Conservation (phyloP, 2,797 vertebrate genomes). For the Fratercula arctica region DNA sequence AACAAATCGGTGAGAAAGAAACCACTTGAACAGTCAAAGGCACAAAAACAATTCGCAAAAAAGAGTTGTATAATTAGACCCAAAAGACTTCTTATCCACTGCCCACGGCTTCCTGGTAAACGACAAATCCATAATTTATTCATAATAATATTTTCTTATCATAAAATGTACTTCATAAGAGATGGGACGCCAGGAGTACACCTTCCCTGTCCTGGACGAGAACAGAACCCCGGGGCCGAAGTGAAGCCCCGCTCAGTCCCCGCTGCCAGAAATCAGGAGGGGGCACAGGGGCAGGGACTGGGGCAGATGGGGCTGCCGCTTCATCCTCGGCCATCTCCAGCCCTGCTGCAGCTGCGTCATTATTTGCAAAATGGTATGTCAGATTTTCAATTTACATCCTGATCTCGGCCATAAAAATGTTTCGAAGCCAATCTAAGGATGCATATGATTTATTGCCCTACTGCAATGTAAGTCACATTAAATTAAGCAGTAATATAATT, state of each 20-base stretch:
- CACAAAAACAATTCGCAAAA: background rate
- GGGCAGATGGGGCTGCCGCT: background rate
- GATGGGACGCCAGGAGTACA: background rate
- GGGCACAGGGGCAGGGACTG: background rate
- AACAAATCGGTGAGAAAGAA: background rate
- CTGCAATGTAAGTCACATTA: constrained; percentile 34
- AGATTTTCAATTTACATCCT: constrained; percentile 58
- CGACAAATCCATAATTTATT: background rate
- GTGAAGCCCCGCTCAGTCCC: background rate
- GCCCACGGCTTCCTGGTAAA: background rate
- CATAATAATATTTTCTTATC: background rate
- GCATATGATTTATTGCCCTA: constrained; percentile 31
- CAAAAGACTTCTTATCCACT: background rate
- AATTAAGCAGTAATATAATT: constrained; percentile 52
- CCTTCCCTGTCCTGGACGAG: background rate
- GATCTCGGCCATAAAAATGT: constrained; percentile 43
- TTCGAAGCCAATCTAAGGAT: constrained; percentile 44
- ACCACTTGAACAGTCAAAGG: background rate
- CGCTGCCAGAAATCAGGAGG: background rate
- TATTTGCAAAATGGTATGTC: constrained; percentile 42
- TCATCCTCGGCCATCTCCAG: constrained; percentile 21
- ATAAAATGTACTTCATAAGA: background rate
- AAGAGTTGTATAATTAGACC: background rate
- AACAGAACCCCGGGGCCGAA: background rate
- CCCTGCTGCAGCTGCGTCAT: background rate